Base-by-base conservation (phyloP, 2,797 vertebrate genomes). In the Hybognathus amarus region DNA sequence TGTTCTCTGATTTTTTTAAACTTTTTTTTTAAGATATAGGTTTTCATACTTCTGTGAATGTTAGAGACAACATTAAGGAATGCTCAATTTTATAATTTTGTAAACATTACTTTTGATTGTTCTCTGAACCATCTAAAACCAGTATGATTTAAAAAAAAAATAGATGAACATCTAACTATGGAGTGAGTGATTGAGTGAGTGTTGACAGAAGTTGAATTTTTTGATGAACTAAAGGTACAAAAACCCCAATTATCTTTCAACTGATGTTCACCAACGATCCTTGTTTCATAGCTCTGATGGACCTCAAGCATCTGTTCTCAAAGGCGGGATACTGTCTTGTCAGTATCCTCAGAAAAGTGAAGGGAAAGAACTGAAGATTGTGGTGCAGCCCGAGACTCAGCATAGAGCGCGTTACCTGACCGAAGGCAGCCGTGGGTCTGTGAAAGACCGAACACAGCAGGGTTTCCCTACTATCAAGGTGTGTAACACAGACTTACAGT, bases 401-500 rank as follows among this genome's bases (percentile, higher is more conserved):
- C 98, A 99, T 91, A 86, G 98, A 90, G 98, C 98, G 54, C 96
- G 98, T 17, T 99, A 99, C 78, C 94, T 99, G 90, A 99, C 98
- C 0, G 98, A 99, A 91, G 98, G 98, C 90, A 99, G 98, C 93
- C 95, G 98, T 40, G 98, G 98, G 68, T 99, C 98, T 0, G 98
- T 99, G 82, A 99, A 99, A 88, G 98, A 99, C 89, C 94, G 97
- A 77, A 98, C 97, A 0, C 98, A 99, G 88, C 98, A 99, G 93
- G 95, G 97, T 84, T 99, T 99, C 88, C 98, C 98, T 22, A 98
- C 98, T 0, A 91, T 99, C 0, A 99, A 99, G 97, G 98, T 99
- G 93, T 77, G 89, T 2, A 11, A 85, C 56, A 64, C 78, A 74
- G 8, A 38, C 30, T 38, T 54, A 36, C 15, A n/a, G 15, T 40